Conservation (phyloP, 2,113 vertebrate genomes). For the Philantomba maxwellii region DNA sequence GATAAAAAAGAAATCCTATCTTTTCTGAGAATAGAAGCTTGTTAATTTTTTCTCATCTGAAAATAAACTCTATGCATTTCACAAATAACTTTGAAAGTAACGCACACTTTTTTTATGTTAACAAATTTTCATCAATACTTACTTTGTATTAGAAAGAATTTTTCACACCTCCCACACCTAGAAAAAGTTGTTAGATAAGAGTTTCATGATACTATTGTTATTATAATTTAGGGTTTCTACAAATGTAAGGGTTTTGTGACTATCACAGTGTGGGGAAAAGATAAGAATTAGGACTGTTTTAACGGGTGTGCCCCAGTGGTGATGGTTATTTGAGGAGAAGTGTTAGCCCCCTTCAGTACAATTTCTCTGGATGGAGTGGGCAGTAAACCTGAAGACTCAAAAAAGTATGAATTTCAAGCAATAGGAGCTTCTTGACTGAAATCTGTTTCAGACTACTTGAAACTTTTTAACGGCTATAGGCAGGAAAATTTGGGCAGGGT, state of each 20-base stretch:
- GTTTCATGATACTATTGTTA: not conserved
- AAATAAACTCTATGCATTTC: not conserved
- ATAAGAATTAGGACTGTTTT: not conserved
- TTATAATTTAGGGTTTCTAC: not conserved
- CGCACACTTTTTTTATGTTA: not conserved
- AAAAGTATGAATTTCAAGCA: not conserved
- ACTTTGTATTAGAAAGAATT: not conserved
- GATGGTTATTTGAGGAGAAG: not conserved
- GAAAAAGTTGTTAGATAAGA: not conserved
- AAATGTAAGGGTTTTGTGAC: not conserved
- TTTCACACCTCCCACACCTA: not conserved
- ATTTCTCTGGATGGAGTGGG: not conserved
- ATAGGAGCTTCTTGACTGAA: not conserved
- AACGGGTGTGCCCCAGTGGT: not conserved
- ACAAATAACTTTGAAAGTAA: not conserved
- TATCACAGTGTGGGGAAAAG: not conserved
- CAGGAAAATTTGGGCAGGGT: not conserved
- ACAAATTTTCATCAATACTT: not conserved
- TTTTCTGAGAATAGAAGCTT: not conserved
- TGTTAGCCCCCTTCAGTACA: not conserved
- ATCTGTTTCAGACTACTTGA: not conserved
- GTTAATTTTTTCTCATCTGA: not conserved
- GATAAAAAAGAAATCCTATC: not conserved
- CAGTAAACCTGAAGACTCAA: not conserved
- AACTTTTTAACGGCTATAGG: not conserved